Base-by-base conservation (phyloP, 2,888 invertebrate species). In the Hirtodrosophila duncani region DNA sequence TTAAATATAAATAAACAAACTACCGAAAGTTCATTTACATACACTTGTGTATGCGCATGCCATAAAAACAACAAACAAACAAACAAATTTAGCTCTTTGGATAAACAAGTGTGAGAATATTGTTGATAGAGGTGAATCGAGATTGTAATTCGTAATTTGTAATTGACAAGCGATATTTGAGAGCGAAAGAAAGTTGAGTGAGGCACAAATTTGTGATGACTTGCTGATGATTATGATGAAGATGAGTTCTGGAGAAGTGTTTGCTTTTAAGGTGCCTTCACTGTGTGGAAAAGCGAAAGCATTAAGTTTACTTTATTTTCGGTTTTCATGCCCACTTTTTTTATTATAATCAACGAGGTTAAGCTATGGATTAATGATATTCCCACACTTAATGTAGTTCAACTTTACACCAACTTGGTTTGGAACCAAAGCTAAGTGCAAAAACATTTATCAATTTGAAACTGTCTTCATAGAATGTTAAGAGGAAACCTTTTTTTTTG, bases 21-120 rank as follows among this genome's bases (percentile, higher is more conserved):
- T 59, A 57, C 37, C 48, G 34, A 41, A 36, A 46, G 50, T 50
- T 48, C 27, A 58, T 68, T 57, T 41, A 30, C 51, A 52, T 66
- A 37, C 9, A 20, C 14, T 18, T 41, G 53, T 37, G 38, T 18
- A 44, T 29, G 45, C 48, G 57, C 26, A 56, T 39, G 41, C 36
- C 37, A 48, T 48, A 58, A 58, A 57, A 41, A 41, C 31, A 42
- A 42, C 41, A 37, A 38, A 48, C 56, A 37, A 38, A 48, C 56
- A 46, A 41, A 41, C 56, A 46, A 57, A 56, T 57, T 41, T 56
- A 8, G 48, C 48, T 34, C 48, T 48, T 9, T 48, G 48, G 49
- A 37, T n/a, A 21, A 36, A 36, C 36, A 36, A 36, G 23, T 36
- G 21, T 36, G 36, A 36, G 36, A 36, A 36, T 36, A 21, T 36